A percentile compares a stretch with the other conserved stretches of the same genome.
phyloP scores from a whole-genome alignment of 2,888 invertebrate species.

The Cheiracanthium punctorium region DNA sequence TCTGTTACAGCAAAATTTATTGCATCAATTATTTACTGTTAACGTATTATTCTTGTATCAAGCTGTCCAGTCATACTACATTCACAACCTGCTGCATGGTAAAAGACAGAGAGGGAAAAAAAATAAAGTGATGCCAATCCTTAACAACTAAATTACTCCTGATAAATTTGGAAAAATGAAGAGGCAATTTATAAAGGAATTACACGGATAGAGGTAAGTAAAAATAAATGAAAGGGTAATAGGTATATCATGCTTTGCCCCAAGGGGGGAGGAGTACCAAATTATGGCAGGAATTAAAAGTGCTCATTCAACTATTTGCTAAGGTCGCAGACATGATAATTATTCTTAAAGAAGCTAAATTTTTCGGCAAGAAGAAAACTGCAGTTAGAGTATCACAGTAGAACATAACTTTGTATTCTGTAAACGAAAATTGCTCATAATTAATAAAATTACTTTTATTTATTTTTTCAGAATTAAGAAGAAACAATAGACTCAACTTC shows the following conservation, averaged over 20 bases:
- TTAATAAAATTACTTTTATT: too few species aligned
- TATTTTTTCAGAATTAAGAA: too few species aligned
- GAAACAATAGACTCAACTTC: too few species aligned
- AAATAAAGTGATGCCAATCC: neutral
- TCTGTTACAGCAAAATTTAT: too few species aligned
- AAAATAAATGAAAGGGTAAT: slow-evolving; percentile 14
- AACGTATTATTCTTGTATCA: neutral
- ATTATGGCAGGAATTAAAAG: neutral
- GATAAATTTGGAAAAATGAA: slow-evolving; percentile 54
- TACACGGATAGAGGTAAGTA: neutral
- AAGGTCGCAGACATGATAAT: slow-evolving; percentile 38
- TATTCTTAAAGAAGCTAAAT: slow-evolving; percentile 8
- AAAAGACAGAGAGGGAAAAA: too few species aligned
- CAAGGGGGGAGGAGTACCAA: neutral
- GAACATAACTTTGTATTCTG: too few species aligned
- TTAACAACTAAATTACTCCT: slow-evolving; percentile 43
- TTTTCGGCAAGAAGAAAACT: too few species aligned
- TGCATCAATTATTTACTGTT: neutral
- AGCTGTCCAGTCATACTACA: neutral
- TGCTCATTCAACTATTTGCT: slow-evolving; percentile 58
- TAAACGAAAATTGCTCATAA: too few species aligned
- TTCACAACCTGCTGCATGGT: neutral
- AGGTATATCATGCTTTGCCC: neutral
- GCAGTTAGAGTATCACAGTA: too few species aligned
- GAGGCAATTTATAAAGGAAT: slow-evolving; percentile 32